Evolutionary conservation across 2,888 invertebrate genomes (phyloP), one percentile per base, ranked within the genome.

Genomic region (Phengaris alcon): DNA sequence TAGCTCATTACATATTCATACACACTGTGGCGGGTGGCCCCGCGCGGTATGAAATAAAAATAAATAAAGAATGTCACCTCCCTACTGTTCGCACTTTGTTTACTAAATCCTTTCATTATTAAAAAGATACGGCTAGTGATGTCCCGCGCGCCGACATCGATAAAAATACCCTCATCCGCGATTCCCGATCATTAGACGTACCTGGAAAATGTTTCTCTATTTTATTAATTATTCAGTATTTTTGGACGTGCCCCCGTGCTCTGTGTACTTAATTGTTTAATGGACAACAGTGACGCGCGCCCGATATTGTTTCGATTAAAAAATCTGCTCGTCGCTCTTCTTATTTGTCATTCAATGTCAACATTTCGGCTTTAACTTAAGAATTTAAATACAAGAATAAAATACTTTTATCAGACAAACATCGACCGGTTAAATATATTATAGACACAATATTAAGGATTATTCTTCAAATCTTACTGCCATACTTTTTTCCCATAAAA

Each of bases 61-160:
- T 81, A 82, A 82, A 81, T 80, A 82, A 80, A 81, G 78, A 77
- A 79, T 79, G 78, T 78, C 78, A 44, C 77, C 80, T 68, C 79
- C 75, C 77, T 76, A 81, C 81, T 79, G 80, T 82, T 83, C 82
- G 83, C 84, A 85, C 85, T 88, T 83, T 87, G 89, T 87, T 88
- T 86, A 85, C 85, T 80, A 87, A 93, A 91, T 88, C 89, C 91
- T 87, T 91, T 84, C 87, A 93, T 93, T 92, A 92, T 91, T 91
- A 90, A 92, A 90, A 90, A 89, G 88, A 88, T 86, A 87, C 84
- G 78, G 80, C 83, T 85, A 90, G 89, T 85, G 90, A 80, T 80
- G 90, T 80, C 68, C 75, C 79, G 75, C n/a, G 12, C 76, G 76
- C 77, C 79, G 83, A 84, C 80, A 85, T 86, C 86, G 88, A 88